Percentiles rank a stretch among this genome's conserved stretches.
phyloP scores from a whole-genome alignment of 2,113 vertebrate genomes.

The Stegostoma tigrinum region DNA sequence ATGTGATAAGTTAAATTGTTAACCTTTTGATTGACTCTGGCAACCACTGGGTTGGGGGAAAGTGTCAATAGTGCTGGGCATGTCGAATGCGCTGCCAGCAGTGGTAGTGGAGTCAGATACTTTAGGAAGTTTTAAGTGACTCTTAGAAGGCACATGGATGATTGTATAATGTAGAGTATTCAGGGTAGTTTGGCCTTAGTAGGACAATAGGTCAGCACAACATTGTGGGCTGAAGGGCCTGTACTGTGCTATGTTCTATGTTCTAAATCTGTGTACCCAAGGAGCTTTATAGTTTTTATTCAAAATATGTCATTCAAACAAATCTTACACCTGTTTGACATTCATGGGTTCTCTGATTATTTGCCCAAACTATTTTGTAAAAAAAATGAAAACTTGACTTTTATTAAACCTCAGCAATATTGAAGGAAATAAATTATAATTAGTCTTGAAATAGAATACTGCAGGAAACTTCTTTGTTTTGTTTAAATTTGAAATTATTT shows the following conservation, averaged over 20 bases:
- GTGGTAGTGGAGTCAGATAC: too few species aligned
- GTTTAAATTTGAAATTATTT: background rate
- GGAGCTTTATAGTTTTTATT: background rate
- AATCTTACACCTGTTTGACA: background rate
- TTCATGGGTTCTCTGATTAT: background rate
- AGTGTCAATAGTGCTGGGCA: background rate
- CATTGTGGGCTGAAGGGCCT: too few species aligned
- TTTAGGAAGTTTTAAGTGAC: too few species aligned
- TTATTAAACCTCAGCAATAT: background rate
- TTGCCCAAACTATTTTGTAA: background rate
- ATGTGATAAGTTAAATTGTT: background rate
- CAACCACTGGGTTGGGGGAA: background rate
- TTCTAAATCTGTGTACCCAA: background rate
- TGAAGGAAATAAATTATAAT: background rate
- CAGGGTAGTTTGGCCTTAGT: too few species aligned
- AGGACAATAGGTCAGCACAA: too few species aligned
- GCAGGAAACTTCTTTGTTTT: background rate
- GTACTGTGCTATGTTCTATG: too few species aligned
- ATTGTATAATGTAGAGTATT: too few species aligned
- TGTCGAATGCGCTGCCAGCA: too few species aligned
- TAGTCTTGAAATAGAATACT: background rate
- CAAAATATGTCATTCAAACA: background rate
- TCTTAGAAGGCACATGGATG: too few species aligned
- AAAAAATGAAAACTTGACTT: background rate
- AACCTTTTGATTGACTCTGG: background rate